Base-by-base conservation (phyloP, 2,113 vertebrate species). In the Nesospiza acunhae region DNA sequence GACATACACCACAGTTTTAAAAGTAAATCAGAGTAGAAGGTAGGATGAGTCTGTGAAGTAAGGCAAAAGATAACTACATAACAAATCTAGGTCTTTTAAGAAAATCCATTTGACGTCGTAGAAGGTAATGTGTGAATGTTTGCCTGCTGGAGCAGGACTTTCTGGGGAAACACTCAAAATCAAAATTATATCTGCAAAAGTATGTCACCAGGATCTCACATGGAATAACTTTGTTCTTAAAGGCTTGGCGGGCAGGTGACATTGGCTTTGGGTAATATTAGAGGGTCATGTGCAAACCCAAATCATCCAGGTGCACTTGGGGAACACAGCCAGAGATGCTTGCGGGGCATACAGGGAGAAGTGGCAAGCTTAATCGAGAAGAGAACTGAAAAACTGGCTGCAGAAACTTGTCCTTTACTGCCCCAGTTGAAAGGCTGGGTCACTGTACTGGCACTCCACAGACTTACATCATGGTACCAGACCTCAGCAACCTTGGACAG, bases 351-450 rank as follows among this genome's bases (percentile, higher is more conserved):
- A 19, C 10, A 27, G 20, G 28, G 24, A 83, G 41, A 66, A 64
- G 60, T 3, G 16, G 33, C 9, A 74, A 77, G 63, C 15, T 59
- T 67, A 37, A 39, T 0, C 0, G 0, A 72, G 41, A 55, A 74
- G 5, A 66, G 18, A 53, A n/a, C 0, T 30, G 27, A 53, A 81
- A 91, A 91, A 50, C 22, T 67, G 16, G 18, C 44, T 73, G n/a
- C 44, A 76, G 53, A 56, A 76, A 33, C 44, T 33, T 50, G 56
- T 74, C 55, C 23, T 63, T 70, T 63, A 39, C 24, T 39, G 35
- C 16, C 33, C 42, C 35, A 27, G 12, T 3, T 4, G 3, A 68
- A 79, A 63, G 49, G 19, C n/a, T 60, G 27, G 9, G 18, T 53
- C 79, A 56, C n/a, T 46, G 28, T 67, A 31, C 24, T 15, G 33